These are phyloP conservation scores for Acanthococcus lagerstroemiae DNA, from an alignment of 2,888 invertebrate genomes.

Conservation along the genomic window DNA sequence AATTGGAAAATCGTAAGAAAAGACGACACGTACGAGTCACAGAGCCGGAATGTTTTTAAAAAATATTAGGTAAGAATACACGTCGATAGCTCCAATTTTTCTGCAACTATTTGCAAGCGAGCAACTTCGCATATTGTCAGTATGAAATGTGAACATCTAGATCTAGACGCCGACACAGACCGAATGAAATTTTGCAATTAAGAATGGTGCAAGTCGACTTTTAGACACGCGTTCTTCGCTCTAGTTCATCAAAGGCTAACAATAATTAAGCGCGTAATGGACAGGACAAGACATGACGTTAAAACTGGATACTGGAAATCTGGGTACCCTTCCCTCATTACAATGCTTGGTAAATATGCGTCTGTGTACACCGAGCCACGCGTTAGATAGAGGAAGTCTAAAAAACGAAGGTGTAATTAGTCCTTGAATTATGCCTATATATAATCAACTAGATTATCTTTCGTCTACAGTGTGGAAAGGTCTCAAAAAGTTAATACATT, in stretches of 20 bases:
- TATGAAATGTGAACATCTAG: no score
- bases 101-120: no score
- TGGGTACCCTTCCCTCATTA: not conserved
- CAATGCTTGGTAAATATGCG: not conserved
- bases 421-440: conserved; percentile 28
- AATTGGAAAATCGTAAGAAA: no score
- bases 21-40: no score
- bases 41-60: no score
- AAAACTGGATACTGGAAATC: not conserved
- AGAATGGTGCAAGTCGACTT: conserved; percentile 10
- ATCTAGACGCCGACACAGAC: not conserved
- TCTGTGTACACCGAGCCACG: not conserved
- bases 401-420: conserved; percentile 27
- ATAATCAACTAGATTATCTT: conserved; percentile 16
- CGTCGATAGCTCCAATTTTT: no score
- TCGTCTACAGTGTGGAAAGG: conserved; percentile 16
- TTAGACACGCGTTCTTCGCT: conserved; percentile 21
- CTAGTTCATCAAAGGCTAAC: conserved; percentile 24
- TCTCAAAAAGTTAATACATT: conserved; percentile 22
- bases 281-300: not conserved
- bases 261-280: conserved; percentile 19
- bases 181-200: not conserved
- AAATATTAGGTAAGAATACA: no score
- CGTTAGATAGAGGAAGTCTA: conserved; percentile 22
- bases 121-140: no score